Conservation (phyloP, 2,113 vertebrate genomes). For the Neomonachus schauinslandi region DNA sequence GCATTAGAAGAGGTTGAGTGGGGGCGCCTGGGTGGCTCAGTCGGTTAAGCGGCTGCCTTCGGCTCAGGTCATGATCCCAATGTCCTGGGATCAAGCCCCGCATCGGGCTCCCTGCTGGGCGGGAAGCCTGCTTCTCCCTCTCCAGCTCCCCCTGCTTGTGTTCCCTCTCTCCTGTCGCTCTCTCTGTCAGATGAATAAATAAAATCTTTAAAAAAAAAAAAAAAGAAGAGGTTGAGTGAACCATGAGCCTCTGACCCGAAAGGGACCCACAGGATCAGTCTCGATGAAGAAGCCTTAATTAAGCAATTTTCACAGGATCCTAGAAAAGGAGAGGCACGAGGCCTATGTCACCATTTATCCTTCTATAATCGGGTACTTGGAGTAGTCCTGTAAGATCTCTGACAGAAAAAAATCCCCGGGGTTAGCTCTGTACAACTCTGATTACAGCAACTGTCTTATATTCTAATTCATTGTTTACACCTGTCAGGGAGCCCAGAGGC, state of each 20-base stretch:
- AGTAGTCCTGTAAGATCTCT: background rate
- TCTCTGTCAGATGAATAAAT: too few relatives aligned
- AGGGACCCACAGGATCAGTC: background rate
- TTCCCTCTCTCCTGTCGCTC: too few relatives aligned
- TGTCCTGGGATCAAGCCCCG: too few relatives aligned
- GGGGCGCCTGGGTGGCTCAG: too few relatives aligned
- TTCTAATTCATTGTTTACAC: background rate
- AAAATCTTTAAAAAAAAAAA: too few relatives aligned
- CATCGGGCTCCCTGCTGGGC: too few relatives aligned
- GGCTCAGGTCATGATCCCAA: too few relatives aligned
- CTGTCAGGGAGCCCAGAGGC: background rate
- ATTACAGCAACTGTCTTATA: background rate
- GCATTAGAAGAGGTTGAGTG: background rate
- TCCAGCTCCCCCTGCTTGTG: too few relatives aligned
- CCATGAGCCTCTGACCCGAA: background rate
- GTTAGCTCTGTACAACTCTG: background rate
- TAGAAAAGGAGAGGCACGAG: background rate
- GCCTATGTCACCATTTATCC: background rate
- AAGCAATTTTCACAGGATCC: background rate
- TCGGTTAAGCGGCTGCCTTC: too few relatives aligned
- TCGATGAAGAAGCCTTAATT: conserved; percentile 7
- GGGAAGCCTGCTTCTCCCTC: too few relatives aligned
- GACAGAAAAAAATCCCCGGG: background rate
- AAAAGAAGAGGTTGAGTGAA: background rate
- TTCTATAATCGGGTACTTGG: background rate